A percentile compares a stretch with the other conserved stretches of the same genome.
Evolutionary conservation across 2,113 vertebrate species (phyloP).

Genomic region (Indicator indicator): DNA sequence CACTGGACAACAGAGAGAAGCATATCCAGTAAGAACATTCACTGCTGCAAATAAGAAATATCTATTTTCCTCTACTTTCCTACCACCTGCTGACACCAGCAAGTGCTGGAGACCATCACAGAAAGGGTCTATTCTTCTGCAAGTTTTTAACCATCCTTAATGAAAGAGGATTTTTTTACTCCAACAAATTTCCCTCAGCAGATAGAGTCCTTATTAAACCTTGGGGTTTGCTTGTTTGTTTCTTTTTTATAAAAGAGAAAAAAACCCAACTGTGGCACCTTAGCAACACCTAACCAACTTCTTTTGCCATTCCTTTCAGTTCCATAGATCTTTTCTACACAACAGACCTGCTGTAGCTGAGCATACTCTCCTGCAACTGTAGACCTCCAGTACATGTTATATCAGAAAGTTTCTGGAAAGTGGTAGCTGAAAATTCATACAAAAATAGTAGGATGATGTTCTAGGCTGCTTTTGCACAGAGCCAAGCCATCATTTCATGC

Average conservation of each 20-base stretch:
- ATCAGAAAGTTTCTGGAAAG: background rate
- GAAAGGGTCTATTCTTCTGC: background rate
- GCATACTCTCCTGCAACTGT: accelerated
- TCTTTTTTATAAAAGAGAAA: too few relatives aligned
- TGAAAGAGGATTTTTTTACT: background rate
- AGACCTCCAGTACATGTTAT: background rate
- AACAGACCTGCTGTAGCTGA: background rate
- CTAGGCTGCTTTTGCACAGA: background rate
- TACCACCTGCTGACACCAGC: background rate
- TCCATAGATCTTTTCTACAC: background rate
- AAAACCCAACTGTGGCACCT: background rate
- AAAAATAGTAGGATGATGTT: accelerated
- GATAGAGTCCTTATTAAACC: background rate
- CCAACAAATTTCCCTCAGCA: background rate
- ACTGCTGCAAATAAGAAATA: background rate
- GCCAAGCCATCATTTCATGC: background rate
- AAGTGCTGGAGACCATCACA: background rate
- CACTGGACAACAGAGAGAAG: background rate
- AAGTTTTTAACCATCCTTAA: background rate
- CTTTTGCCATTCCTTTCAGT: background rate
- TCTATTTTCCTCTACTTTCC: background rate
- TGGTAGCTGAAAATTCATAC: background rate
- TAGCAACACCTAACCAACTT: background rate
- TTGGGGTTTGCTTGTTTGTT: background rate
- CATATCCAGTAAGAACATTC: background rate